Conservation (phyloP, 2,888 invertebrate species). For the Sinhomidia bicolor region DNA sequence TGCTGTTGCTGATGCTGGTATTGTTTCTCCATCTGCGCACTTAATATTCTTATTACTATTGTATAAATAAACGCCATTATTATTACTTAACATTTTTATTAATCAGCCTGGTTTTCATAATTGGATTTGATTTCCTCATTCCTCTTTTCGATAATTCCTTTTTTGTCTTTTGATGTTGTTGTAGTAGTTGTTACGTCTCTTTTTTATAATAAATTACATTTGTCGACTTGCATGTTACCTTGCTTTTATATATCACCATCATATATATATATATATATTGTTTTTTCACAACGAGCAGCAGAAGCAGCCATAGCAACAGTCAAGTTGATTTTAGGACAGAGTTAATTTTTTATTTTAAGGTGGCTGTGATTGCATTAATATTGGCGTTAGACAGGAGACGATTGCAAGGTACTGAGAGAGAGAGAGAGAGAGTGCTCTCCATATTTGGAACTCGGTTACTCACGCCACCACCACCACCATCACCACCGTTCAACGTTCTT, state of each 20-base stretch:
- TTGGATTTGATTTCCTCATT: conserved; percentile 72
- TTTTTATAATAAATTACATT: conserved; percentile 11
- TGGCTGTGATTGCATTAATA: conserved; percentile 31
- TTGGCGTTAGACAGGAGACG: neutral
- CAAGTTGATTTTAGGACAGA: neutral
- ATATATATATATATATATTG: neutral
- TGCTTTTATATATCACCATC: neutral
- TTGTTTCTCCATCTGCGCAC: too few relatives aligned
- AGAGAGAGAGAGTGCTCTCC: conserved; percentile 35
- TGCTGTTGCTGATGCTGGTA: neutral
- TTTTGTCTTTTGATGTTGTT: conserved; percentile 56
- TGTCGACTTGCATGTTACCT: neutral
- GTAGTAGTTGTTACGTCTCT: neutral
- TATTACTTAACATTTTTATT: conserved; percentile 44
- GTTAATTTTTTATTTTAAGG: conserved; percentile 1
- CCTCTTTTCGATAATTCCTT: conserved; percentile 59
- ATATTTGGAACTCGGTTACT: conserved; percentile 72
- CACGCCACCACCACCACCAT: conserved; percentile 41
- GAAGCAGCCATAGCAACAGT: neutral
- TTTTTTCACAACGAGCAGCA: neutral
- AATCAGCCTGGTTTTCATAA: conserved; percentile 52
- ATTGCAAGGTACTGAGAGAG: neutral
- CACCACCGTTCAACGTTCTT: conserved; percentile 11
- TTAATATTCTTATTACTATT: too few relatives aligned
- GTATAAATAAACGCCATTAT: neutral